Percentiles rank a stretch among this genome's conserved stretches.
phyloP scores from a whole-genome alignment of 2,888 invertebrate genomes.

The Epsilonema sp. region DNA sequence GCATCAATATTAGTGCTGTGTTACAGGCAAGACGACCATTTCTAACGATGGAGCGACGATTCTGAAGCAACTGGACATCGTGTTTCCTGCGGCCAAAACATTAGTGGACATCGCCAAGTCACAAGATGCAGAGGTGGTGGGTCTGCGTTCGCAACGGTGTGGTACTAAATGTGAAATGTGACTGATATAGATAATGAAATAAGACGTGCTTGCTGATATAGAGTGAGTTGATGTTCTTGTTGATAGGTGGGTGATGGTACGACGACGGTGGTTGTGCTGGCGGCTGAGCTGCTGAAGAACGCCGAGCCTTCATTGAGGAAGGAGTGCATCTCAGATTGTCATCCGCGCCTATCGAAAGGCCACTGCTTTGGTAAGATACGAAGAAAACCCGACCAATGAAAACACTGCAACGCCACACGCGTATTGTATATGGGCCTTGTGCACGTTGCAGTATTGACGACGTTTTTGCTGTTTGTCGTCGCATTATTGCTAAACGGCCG shows the following conservation, averaged over 20 bases:
- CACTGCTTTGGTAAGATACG: no score
- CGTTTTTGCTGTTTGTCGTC: not conserved
- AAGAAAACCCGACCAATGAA: no score
- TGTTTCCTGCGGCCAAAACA: slow-evolving; percentile 93
- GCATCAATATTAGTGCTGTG: no score
- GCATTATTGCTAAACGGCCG: not conserved
- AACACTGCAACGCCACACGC: no score
- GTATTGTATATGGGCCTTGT: no score
- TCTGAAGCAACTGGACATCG: slow-evolving; percentile 85
- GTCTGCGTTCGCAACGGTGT: no score
- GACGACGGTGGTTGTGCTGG: slow-evolving; percentile 82
- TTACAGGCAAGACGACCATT: slow-evolving; percentile 59
- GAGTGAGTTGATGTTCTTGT: no score
- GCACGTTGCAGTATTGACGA: no score
- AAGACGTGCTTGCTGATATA: no score
- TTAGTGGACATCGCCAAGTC: slow-evolving; percentile 96
- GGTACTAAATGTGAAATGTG: no score
- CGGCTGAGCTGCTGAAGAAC: slow-evolving; percentile 83
- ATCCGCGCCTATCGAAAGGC: slow-evolving; percentile 71
- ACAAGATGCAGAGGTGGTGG: slow-evolving; percentile 75
- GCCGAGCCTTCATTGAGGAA: slow-evolving; percentile 85
- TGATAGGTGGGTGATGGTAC: slow-evolving; percentile 87
- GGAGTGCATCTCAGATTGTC: slow-evolving; percentile 81
- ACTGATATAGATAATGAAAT: no score
- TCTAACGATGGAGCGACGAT: slow-evolving; percentile 99